Conservation (phyloP, 1,140 invertebrate species). For the Battus philenor region DNA sequence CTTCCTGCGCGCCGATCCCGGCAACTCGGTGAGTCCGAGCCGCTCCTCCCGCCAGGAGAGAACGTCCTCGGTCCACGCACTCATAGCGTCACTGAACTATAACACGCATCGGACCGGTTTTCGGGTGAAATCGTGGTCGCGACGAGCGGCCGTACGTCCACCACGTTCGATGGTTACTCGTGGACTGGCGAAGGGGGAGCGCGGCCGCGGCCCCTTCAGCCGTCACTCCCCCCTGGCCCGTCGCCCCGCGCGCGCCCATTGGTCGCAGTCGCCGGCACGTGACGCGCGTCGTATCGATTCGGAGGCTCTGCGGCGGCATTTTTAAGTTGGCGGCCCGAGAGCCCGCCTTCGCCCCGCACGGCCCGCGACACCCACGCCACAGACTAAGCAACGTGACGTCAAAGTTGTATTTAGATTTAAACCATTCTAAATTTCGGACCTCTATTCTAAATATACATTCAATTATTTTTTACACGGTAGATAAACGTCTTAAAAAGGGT, state of each 20-base stretch:
- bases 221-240: conserved; percentile 23
- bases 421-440: no score
- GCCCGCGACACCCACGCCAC: conserved; percentile 41
- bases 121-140: conserved; percentile 47
- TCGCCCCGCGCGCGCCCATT: conserved; percentile 56
- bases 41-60: conserved; percentile 61
- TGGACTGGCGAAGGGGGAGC: conserved; percentile 47
- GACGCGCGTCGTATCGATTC: conserved; percentile 83
- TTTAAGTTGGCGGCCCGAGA: conserved; percentile 80
- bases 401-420: no score
- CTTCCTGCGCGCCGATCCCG: conserved; percentile 62
- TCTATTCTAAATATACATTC: no score
- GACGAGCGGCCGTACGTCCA: conserved; percentile 55
- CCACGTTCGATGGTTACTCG: conserved; percentile 45
- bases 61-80: conserved; percentile 69
- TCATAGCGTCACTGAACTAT: conserved; percentile 71
- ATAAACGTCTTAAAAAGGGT: no score
- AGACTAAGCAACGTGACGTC: conserved; percentile 38
- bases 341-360: conserved; percentile 61
- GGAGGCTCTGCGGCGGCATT: conserved; percentile 85
- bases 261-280: conserved; percentile 77
- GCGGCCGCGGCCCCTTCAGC: conserved; percentile 33
- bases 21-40: conserved; percentile 64
- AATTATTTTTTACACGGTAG: no score
- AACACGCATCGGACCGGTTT: conserved; percentile 59